Percentiles rank a stretch among this genome's conserved stretches.
These are phyloP conservation scores for Drosophila asahinai DNA, from an alignment of 1,140 invertebrate species.

Conservation along the genomic window DNA sequence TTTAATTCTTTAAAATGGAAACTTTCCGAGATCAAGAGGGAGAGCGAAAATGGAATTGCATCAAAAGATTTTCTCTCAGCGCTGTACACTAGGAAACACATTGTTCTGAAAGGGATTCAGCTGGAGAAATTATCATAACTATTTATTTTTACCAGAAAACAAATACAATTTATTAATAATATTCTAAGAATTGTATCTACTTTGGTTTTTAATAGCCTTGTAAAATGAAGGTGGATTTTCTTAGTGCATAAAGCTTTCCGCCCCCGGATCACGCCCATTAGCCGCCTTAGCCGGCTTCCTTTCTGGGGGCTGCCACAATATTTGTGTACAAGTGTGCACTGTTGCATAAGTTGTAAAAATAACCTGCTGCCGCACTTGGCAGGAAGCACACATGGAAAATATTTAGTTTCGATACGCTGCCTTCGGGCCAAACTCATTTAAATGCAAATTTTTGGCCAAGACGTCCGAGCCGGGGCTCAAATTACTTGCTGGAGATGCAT, in stretches of 20 bases:
- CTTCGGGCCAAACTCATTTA: constrained; percentile 82
- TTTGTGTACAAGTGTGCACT: constrained; percentile 80
- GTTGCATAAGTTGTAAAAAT: constrained; percentile 84
- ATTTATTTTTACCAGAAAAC: too few relatives aligned
- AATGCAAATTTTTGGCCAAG: constrained; percentile 78
- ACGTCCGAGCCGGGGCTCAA: constrained; percentile 23
- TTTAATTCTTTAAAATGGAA: constrained; percentile 48
- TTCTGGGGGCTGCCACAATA: constrained; percentile 52
- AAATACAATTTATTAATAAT: too few relatives aligned
- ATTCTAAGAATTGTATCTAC: too few relatives aligned
- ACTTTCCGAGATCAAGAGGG: neutral
- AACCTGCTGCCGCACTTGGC: constrained; percentile 51
- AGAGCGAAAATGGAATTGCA: constrained; percentile 19
- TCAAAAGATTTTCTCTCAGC: constrained; percentile 21
- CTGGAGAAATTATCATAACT: too few relatives aligned
- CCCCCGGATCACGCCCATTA: constrained; percentile 11
- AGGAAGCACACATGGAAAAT: constrained; percentile 69
- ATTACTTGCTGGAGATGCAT: constrained; percentile 71
- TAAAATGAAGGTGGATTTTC: neutral
- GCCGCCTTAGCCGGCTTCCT: constrained; percentile 1
- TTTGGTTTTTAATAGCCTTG: neutral
- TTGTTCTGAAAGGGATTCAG: neutral
- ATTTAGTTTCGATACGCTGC: constrained; percentile 81
- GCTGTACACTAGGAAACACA: neutral
- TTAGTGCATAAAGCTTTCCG: neutral